Base-by-base conservation (phyloP, 2,113 vertebrate genomes). In the Progne subis region DNA sequence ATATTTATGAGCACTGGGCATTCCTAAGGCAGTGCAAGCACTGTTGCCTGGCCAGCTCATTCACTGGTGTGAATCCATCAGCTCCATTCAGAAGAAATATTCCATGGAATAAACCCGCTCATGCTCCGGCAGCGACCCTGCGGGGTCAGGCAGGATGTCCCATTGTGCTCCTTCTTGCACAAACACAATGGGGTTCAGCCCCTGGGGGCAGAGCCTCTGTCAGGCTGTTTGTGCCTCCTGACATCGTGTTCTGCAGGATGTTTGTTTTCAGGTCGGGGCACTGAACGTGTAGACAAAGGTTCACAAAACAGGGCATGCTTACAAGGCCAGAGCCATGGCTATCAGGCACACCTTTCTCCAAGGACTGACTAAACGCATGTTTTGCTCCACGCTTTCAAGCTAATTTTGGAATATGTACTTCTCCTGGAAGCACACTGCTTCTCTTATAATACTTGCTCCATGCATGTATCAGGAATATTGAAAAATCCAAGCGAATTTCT, bases 191-290 rank as follows among this genome's bases (percentile, higher is more conserved):
- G 46, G 76, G 86, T 65, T 41, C 86, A 82, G 81, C 87, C 83
- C 72, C 75, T 52, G 24, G 65, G 78, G 86, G 77, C 12, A 92
- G 60, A 89, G 92, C 84, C 84, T 68, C 93, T 91, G 81, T 86
- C 81, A 34, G 50, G 39, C 14, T 86, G 4, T 59, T 63, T 31
- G 72, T 87, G 93, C 84, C 80, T 84, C 75, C 63, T 59, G 69
- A 93, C 90, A 81, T 44, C 4, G 25, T 43, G n/a, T 95, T 72
- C 92, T 70, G 92, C 53, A 92, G 95, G 91, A 81, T 96, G 95
- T 97, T 98, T 97, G 92, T 97, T 97, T 97, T 95, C 95, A 95
- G 97, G 75, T 70, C 12, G 4, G 18, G 43, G 88, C 63, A 43
- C 87, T 23, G 28, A 60, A 85, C 3, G 1, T 1, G 23, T n/a